Conservation (phyloP, 1,140 invertebrate species). For the Eupeodes corollae region DNA sequence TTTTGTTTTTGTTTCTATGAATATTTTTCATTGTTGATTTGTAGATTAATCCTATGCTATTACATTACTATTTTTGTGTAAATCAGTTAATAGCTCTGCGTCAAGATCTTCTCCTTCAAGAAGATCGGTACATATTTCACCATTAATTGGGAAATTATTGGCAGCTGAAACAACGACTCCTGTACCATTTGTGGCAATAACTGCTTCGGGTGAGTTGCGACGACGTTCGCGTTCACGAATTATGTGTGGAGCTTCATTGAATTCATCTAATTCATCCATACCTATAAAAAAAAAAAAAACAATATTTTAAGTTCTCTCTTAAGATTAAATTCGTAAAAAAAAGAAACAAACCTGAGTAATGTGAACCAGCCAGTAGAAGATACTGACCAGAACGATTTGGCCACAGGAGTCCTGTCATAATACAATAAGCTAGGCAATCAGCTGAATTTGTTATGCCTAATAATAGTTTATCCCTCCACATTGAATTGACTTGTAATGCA, state of each 20-base stretch:
- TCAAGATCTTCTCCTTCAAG: constrained; percentile 29
- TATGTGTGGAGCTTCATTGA: constrained; percentile 79
- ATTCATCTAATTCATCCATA: constrained; percentile 78
- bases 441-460: constrained; percentile 88
- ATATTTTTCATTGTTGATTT: no score
- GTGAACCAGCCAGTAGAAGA: constrained; percentile 62
- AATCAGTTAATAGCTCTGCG: constrained; percentile 30
- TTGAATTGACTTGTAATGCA: constrained; percentile 79
- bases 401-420: constrained; percentile 89
- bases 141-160: constrained; percentile 17
- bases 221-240: constrained; percentile 29
- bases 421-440: constrained; percentile 85
- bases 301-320: background rate
- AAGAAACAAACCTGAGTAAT: constrained; percentile 41
- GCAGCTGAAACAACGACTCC: no score
- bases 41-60: constrained; percentile 20
- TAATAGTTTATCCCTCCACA: constrained; percentile 92
- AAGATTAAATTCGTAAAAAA: background rate
- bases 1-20: no score
- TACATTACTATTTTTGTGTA: constrained; percentile 36
- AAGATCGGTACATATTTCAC: constrained; percentile 25
- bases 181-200: constrained; percentile 1
- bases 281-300: constrained; percentile 39
- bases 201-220: constrained; percentile 26
- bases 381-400: constrained; percentile 84